A percentile compares a stretch with the other conserved stretches of the same genome.
Conservation (phyloP, 2,797 vertebrate species). For the Molossus molossus region DNA sequence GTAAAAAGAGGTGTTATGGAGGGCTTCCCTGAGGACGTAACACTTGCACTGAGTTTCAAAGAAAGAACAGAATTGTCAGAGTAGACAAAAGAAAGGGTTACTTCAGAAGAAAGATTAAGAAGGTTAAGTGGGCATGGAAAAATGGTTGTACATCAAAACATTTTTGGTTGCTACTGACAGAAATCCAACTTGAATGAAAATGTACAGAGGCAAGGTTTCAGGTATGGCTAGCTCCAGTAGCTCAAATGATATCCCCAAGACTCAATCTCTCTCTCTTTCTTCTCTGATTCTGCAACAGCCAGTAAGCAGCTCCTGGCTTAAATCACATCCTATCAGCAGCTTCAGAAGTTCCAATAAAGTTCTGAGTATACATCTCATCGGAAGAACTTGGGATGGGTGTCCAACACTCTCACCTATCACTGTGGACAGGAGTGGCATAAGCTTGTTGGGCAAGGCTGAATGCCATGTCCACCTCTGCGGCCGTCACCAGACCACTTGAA, state of each 20-base stretch:
- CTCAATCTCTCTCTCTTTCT: not conserved
- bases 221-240: not conserved
- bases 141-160: not conserved
- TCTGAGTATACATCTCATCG: not conserved
- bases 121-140: not conserved
- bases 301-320: not conserved
- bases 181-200: slow-evolving; percentile 13
- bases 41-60: not conserved
- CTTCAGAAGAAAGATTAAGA: not conserved
- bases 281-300: not conserved
- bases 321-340: not conserved
- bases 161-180: not conserved
- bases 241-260: not conserved
- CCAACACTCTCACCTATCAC: not conserved
- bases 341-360: not conserved
- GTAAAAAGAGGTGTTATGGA: not conserved
- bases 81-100: not conserved
- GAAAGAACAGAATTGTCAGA: slow-evolving; percentile 6
- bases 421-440: not conserved
- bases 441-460: not conserved
- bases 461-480: not conserved
- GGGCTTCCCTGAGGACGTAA: not conserved
- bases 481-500: not conserved
- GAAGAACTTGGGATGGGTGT: not conserved
- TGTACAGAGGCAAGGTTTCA: not conserved